Evolutionary conservation across 1,140 invertebrate genomes (phyloP).

Genomic region (Trichogramma pretiosum): DNA sequence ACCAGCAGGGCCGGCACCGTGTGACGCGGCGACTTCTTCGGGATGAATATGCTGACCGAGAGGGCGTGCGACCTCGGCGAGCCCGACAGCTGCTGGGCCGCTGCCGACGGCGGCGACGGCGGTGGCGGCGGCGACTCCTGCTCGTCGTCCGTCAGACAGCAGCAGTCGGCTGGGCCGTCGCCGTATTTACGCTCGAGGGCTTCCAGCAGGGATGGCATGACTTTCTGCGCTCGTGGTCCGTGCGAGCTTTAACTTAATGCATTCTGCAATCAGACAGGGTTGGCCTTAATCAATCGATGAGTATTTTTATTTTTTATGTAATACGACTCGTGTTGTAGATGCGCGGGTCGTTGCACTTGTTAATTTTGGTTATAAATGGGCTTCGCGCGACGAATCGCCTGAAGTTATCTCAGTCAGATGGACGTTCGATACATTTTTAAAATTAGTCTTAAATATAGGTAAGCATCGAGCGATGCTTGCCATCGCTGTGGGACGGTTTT

Average conservation of each 20-base stretch:
- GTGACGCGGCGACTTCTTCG: constrained; percentile 65
- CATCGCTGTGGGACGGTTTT: no score
- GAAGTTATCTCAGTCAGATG: no score
- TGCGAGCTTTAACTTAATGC: no score
- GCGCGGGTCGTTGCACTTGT: no score
- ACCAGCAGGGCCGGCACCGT: constrained; percentile 75
- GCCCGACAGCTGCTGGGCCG: neutral
- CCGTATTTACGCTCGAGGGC: constrained; percentile 78
- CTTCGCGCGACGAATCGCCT: no score
- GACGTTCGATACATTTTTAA: no score
- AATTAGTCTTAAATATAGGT: no score
- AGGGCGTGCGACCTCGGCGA: constrained; percentile 29
- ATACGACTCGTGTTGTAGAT: no score
- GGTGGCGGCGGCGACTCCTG: constrained; percentile 38
- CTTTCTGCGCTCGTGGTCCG: no score
- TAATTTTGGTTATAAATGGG: no score
- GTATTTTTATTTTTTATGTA: neutral
- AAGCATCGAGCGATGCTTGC: no score
- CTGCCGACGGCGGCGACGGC: constrained; percentile 49
- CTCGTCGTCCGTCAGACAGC: constrained; percentile 46
- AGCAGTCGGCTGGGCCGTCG: constrained; percentile 46
- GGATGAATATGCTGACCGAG: constrained; percentile 71
- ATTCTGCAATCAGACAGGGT: constrained; percentile 31
- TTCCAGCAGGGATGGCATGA: constrained; percentile 77
- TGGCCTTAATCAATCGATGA: neutral